Base-by-base conservation (phyloP, 2,797 vertebrate species). In the Pseudomugil gertrudae region DNA sequence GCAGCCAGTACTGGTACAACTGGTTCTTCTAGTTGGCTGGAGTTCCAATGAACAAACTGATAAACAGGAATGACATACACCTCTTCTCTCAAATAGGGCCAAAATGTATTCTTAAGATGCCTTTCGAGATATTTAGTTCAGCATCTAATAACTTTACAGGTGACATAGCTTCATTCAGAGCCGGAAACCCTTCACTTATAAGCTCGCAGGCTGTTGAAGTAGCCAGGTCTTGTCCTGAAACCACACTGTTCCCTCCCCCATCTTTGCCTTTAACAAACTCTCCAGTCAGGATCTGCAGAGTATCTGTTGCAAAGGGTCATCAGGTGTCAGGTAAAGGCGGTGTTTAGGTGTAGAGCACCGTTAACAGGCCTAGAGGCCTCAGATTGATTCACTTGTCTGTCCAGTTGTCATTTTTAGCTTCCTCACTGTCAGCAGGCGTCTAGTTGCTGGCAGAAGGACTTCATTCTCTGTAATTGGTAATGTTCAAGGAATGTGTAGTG, bases 401-500 rank as follows among this genome's bases (percentile, higher is more conserved):
- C 24, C 19, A 14, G n/a, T 5, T 3, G 23, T 65, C 24, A 52
- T 56, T 43, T 58, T 24, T 21, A 33, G 61, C 55, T 60, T n/a
- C 3, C 14, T 40, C 26, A 0, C 21, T 21, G 63, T 53, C 36
- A 23, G 52, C 29, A 29, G 26, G 15, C 21, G 6, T 33, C 67
- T 72, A 30, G 14, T 2, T 60, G 3, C 11, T 4, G 47, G 8
- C 32, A 19, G 40, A 19, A 57, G 2, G 50, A 6, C 38, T 70
- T 78, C 75, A 71, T 64, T 30, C 58, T 60, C 26, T 24, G 5
- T 71, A n/a, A 29, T 40, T 21, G 40, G 24, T 19, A 29, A 15
- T 6, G 56, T 29, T 62, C 7, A 47, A 36, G 11, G 38, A 11
- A 21, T 19, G 21, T 23, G 27, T 9, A 45, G 9, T 24, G 8